Conservation (phyloP, 2,888 invertebrate species). For the Melieria omissa region DNA sequence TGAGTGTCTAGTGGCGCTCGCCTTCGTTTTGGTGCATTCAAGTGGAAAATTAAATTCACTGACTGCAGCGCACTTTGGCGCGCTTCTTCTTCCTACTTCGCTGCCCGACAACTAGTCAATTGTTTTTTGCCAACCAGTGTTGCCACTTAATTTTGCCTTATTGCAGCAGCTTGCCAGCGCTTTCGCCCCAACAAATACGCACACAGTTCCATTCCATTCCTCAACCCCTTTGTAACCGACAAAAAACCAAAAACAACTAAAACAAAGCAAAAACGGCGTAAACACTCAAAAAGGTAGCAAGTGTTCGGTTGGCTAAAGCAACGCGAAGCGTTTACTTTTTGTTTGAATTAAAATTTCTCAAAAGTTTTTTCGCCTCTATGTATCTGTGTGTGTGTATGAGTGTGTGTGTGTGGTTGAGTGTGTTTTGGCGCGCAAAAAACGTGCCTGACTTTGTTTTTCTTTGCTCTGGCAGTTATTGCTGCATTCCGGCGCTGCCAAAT, state of each 20-base stretch:
- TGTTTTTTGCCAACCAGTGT: not conserved
- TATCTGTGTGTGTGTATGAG: not conserved
- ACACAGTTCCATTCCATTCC: slow-evolving; percentile 5
- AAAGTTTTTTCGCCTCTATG: not conserved
- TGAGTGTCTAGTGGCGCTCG: not conserved
- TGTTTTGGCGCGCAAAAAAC: slow-evolving; percentile 19
- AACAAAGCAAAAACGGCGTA: no score
- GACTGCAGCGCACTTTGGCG: slow-evolving; percentile 27
- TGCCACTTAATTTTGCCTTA: slow-evolving; percentile 38
- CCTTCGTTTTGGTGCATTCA: slow-evolving; percentile 45
- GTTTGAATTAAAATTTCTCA: slow-evolving; percentile 20
- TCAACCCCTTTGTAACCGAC: no score
- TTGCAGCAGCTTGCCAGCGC: slow-evolving; percentile 32
- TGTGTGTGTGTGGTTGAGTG: not conserved
- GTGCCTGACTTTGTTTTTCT: slow-evolving; percentile 27
- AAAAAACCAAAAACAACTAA: no score
- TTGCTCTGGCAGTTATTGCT: not conserved
- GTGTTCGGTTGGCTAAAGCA: no score
- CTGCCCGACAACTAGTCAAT: slow-evolving; percentile 8
- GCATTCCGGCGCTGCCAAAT: slow-evolving; percentile 48
- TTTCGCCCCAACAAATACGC: not conserved
- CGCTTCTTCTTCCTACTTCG: not conserved
- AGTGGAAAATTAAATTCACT: slow-evolving; percentile 58
- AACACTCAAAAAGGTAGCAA: no score
- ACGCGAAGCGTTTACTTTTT: no score